Evolutionary conservation across 1,140 invertebrate species (phyloP).

Genomic region (Trichoplusia ni): DNA sequence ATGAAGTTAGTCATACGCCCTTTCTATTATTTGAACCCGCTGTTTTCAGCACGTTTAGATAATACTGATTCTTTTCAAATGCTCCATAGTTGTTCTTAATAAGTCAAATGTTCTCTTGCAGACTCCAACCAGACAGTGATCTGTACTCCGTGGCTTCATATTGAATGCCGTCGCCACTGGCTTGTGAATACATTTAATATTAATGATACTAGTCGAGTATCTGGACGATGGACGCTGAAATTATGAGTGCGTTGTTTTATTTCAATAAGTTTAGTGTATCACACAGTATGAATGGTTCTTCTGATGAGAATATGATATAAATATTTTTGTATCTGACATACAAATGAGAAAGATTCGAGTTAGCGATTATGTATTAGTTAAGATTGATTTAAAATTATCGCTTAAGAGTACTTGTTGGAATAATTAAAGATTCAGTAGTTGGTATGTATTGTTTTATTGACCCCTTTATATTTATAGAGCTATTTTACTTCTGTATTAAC

Average conservation of each 20-base stretch:
- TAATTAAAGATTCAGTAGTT: constrained; percentile 78
- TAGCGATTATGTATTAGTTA: constrained; percentile 74
- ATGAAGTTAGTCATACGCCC: too few species aligned
- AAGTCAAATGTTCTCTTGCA: constrained; percentile 52
- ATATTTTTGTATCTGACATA: constrained; percentile 78
- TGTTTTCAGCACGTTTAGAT: too few species aligned
- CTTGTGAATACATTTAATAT: constrained; percentile 70
- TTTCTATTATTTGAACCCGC: too few species aligned
- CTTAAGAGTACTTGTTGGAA: constrained; percentile 78
- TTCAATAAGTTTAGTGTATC: constrained; percentile 59
- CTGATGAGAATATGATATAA: constrained; percentile 69
- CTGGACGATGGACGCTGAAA: constrained; percentile 48
- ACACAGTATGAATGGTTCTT: constrained; percentile 71
- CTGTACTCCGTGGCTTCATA: constrained; percentile 65
- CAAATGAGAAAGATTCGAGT: constrained; percentile 62
- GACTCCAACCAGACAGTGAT: constrained; percentile 57
- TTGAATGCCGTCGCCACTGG: constrained; percentile 59
- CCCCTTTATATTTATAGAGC: constrained; percentile 1
- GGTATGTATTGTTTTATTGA: constrained; percentile 48
- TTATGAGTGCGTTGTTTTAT: constrained; percentile 55
- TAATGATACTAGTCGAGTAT: constrained; percentile 62
- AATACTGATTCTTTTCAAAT: too few species aligned
- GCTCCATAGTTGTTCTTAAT: too few species aligned
- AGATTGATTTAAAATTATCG: constrained; percentile 71
- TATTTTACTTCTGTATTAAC: constrained; percentile 5